Evolutionary conservation across 2,113 vertebrate genomes (phyloP).

Genomic region (Chamaea fasciata): DNA sequence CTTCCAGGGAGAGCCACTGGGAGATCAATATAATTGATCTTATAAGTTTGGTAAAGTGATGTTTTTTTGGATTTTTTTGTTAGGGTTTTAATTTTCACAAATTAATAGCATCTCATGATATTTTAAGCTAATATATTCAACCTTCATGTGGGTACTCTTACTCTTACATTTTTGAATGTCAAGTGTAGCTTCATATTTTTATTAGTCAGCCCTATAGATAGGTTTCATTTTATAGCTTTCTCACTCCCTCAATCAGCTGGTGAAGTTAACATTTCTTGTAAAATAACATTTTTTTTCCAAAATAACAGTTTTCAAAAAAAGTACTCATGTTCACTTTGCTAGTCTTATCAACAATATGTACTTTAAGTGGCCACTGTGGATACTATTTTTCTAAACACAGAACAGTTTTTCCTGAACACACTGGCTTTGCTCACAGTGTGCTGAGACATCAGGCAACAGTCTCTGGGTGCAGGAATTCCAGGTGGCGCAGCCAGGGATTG

Average conservation of each 20-base stretch:
- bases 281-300: background rate
- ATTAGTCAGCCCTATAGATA: background rate
- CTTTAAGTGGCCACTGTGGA: accelerated
- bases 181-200: background rate
- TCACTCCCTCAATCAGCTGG: accelerated
- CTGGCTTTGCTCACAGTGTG: background rate
- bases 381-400: background rate
- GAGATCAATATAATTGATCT: background rate
- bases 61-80: background rate
- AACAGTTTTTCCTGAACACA: background rate
- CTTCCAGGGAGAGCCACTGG: background rate
- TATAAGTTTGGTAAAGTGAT: background rate
- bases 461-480: background rate
- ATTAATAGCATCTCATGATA: background rate
- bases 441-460: background rate
- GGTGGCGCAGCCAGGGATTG: background rate
- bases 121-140: background rate
- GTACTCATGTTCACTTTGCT: background rate
- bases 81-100: background rate
- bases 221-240: background rate
- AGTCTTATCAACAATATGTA: background rate
- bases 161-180: background rate
- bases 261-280: background rate
- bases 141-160: background rate
- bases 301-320: background rate